phyloP scores from a whole-genome alignment of 2,888 invertebrate genomes.

The Drosophila mimica region DNA sequence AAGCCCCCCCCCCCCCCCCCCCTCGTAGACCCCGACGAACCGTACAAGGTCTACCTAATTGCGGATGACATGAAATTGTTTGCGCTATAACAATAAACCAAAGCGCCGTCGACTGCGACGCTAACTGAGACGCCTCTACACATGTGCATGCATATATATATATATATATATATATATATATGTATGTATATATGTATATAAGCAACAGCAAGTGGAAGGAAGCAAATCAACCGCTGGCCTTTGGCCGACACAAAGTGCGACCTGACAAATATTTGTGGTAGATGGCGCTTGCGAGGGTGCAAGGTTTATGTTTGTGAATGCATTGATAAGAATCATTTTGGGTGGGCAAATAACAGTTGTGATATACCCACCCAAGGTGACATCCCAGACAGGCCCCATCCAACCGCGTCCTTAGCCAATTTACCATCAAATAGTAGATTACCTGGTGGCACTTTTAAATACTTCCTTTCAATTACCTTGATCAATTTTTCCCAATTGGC shows the following conservation, averaged over 20 bases:
- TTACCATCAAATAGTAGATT: not conserved
- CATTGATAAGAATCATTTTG: slow-evolving; percentile 57
- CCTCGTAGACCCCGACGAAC: not conserved
- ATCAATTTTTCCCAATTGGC: not conserved
- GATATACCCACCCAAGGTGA: not conserved
- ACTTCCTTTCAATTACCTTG: not conserved
- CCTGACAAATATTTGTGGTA: slow-evolving; percentile 61
- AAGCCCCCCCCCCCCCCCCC: not conserved
- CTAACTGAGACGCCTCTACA: not conserved
- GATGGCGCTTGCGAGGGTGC: slow-evolving; percentile 54
- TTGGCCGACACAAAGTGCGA: slow-evolving; percentile 53
- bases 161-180: not conserved
- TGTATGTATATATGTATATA: not conserved
- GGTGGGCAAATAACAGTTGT: slow-evolving; percentile 46
- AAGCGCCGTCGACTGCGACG: slow-evolving; percentile 33
- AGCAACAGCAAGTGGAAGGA: slow-evolving; percentile 5
- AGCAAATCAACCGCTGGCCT: slow-evolving; percentile 39
- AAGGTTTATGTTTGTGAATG: slow-evolving; percentile 58
- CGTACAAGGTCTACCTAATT: slow-evolving; percentile 76
- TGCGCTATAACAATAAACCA: slow-evolving; percentile 77
- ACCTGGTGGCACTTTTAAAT: not conserved
- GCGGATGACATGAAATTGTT: slow-evolving; percentile 83
- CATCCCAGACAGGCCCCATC: not conserved
- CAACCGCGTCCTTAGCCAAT: not conserved
- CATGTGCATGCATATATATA: not conserved